Evolutionary conservation across 2,797 vertebrate species (phyloP).

Genomic region (Enteromius mattozi): DNA sequence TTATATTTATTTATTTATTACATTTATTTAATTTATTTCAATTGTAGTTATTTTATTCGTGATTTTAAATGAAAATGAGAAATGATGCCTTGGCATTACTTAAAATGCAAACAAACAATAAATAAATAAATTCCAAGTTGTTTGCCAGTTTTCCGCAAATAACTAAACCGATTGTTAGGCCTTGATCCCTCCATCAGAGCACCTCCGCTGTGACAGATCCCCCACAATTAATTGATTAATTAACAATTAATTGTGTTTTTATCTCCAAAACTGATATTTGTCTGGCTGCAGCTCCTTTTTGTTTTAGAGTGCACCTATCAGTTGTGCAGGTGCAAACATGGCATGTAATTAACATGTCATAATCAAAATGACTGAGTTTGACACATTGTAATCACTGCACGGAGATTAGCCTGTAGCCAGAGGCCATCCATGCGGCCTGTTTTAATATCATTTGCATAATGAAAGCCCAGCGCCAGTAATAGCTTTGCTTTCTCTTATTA

Average conservation of each 20-base stretch:
- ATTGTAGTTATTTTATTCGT: not conserved
- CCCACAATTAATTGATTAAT: conserved; percentile 59
- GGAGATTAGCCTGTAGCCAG: conserved; percentile 96
- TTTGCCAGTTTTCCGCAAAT: no score
- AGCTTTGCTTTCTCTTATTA: conserved; percentile 99
- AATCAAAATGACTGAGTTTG: conserved; percentile 98
- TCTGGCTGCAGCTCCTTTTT: conserved; percentile 67
- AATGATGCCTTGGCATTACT: not conserved
- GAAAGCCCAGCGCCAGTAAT: conserved; percentile 98
- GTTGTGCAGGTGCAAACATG: conserved; percentile 93
- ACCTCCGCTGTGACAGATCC: conserved; percentile 44
- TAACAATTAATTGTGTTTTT: conserved; percentile 66
- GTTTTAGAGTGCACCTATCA: conserved; percentile 88
- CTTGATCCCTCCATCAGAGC: conserved; percentile 12
- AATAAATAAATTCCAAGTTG: not conserved
- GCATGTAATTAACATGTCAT: conserved; percentile 99
- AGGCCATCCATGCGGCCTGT: conserved; percentile 88
- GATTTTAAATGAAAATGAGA: not conserved
- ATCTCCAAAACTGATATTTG: conserved; percentile 61
- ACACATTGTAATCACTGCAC: conserved; percentile 99
- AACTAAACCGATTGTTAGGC: not conserved
- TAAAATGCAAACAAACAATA: not conserved
- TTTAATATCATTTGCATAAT: conserved; percentile 99
- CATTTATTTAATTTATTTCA: not conserved
- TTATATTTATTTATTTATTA: not conserved